Evolutionary conservation across 2,113 vertebrate species (phyloP).

Genomic region (Cyanoramphus novaezelandiae): DNA sequence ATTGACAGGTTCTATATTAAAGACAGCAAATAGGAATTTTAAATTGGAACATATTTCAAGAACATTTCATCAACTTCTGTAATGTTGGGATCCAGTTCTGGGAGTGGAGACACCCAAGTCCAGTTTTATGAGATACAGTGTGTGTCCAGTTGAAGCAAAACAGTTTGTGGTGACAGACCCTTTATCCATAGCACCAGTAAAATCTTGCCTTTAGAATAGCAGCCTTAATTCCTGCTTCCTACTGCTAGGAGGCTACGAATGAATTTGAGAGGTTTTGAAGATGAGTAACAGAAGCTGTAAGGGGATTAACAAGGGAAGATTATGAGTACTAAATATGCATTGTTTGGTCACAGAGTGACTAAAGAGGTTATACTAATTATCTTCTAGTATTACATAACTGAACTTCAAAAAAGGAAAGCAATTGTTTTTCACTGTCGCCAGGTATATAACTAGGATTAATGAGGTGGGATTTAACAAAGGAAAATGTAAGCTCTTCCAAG

Average conservation of each 20-base stretch:
- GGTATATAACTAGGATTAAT: background rate
- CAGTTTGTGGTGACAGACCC: background rate
- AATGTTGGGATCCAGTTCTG: background rate
- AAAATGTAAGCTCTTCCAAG: background rate
- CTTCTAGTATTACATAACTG: background rate
- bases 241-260: background rate
- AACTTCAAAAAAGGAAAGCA: slow-evolving; percentile 15
- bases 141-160: background rate
- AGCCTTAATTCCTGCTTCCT: background rate
- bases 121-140: fast-evolving
- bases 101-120: background rate
- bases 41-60: background rate
- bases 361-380: slow-evolving; percentile 18
- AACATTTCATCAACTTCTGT: background rate
- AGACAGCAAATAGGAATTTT: background rate
- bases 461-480: slow-evolving; percentile 26
- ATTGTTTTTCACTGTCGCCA: background rate
- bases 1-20: background rate
- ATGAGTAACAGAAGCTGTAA: background rate
- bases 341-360: background rate
- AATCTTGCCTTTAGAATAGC: background rate
- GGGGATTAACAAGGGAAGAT: background rate
- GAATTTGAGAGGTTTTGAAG: background rate
- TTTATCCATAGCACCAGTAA: background rate
- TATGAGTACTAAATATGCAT: slow-evolving; percentile 5